Base-by-base conservation (phyloP, 2,113 vertebrate species). In the Hydropotes inermis region DNA sequence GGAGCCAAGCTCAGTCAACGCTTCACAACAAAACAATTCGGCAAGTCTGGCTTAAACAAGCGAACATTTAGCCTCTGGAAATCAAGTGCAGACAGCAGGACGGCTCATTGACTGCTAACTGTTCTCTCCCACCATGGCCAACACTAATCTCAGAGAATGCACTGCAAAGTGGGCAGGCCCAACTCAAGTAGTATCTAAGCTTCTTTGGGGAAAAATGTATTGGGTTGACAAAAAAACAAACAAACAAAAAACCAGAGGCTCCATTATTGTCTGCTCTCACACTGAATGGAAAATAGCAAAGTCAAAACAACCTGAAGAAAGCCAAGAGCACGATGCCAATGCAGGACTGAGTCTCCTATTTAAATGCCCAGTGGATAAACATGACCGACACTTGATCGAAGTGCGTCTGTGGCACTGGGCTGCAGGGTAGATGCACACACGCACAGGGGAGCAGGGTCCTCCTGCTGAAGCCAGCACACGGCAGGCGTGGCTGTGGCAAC, bases 1-100 rank as follows among this genome's bases (percentile, higher is more conserved):
- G 76, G 85, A 95, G 97, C 95, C 87, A 60, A 90, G 90, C 90
- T 94, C 92, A 58, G 94, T 82, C 61, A 81, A 54, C 6, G 1
- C 93, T 90, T 25, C 43, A 9, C 0, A 0, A 15, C 45, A 45
- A 28, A 39, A 61, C 5, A 10, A n/a, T n/a, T n/a, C 81, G 33
- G 13, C 13, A 50, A 36, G 85, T 36, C 67, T 36, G 67, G 76
- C 39, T 70, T 87, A 60, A 54, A 79, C 86, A n/a, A 43, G 28
- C 33, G 5, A 67, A 84, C 93, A 67, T 0, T 3, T 2, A 36
- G 67, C 92, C 94, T 83, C 94, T 30, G 70, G 83, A 91, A 85
- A 30, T 11, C 15, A 17, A 30, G 47, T 11, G 17, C 0, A 28
- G 55, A 67, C 57, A 52, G 85, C 58, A 67, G 43, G 89, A 67